Conservation (phyloP, 1,140 invertebrate species). For the Mesaphorura yosii region DNA sequence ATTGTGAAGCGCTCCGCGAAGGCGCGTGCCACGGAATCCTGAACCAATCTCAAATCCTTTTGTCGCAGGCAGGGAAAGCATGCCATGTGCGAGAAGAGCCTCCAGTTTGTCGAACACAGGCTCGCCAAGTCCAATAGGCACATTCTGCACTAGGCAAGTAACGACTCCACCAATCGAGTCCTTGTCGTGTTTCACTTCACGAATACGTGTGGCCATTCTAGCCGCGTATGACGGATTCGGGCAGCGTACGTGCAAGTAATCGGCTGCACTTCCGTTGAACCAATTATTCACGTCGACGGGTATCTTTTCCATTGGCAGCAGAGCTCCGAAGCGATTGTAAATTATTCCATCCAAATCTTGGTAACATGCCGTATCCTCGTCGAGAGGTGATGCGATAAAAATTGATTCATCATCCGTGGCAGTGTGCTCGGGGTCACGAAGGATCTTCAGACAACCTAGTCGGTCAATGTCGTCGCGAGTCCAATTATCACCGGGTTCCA, state of each 20-base stretch:
- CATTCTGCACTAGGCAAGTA: slow-evolving; percentile 1
- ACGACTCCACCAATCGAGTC: slow-evolving; percentile 5
- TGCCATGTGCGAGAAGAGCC: slow-evolving; percentile 3
- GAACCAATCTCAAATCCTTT: slow-evolving; percentile 7
- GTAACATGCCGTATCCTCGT: too few relatives aligned
- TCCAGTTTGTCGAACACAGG: slow-evolving; percentile 7
- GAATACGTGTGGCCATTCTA: not conserved
- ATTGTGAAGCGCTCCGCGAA: not conserved
- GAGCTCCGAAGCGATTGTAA: too few relatives aligned
- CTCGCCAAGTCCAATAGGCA: slow-evolving; percentile 3
- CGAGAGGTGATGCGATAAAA: not conserved
- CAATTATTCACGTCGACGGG: slow-evolving; percentile 2
- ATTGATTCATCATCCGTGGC: too few relatives aligned
- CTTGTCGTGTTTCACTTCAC: not conserved
- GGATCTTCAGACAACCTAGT: not conserved
- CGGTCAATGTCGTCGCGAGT: not conserved
- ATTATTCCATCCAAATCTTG: too few relatives aligned
- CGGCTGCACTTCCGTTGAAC: too few relatives aligned
- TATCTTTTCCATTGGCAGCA: too few relatives aligned
- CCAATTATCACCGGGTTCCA: too few relatives aligned
- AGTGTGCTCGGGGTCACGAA: too few relatives aligned
- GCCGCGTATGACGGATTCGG: not conserved
- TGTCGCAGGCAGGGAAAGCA: slow-evolving; percentile 4
- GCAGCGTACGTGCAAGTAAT: not conserved
- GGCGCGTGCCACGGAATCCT: slow-evolving; percentile 1